A percentile compares a stretch with the other conserved stretches of the same genome.
Conservation (phyloP, 2,113 vertebrate genomes). For the Pelvicachromis taeniatus region DNA sequence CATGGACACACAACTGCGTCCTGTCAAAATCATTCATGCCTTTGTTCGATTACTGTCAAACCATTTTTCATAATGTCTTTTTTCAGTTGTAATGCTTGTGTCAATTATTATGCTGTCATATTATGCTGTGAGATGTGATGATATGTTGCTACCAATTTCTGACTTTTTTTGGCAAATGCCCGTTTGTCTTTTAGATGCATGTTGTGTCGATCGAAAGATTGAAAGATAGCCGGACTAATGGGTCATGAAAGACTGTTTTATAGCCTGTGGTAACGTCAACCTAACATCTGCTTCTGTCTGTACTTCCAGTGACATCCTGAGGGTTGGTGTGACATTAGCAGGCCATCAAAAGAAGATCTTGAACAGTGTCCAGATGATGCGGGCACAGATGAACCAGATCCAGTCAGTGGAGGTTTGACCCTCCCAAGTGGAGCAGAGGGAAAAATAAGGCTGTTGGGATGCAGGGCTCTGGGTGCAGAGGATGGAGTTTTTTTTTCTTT, state of each 20-base stretch:
- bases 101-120: neutral
- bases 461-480: constrained; percentile 32
- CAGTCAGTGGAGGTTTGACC: constrained; percentile 98
- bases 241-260: neutral
- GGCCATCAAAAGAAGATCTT: constrained; percentile 99
- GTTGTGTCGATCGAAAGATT: neutral
- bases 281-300: constrained; percentile 42
- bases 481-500: constrained; percentile 47
- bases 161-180: neutral
- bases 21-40: neutral
- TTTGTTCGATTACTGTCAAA: neutral
- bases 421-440: constrained; percentile 14
- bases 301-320: constrained; percentile 88
- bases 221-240: neutral
- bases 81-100: neutral
- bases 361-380: constrained; percentile 99
- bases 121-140: neutral
- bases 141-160: neutral
- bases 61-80: neutral
- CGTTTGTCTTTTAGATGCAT: neutral
- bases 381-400: constrained; percentile 99
- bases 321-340: constrained; percentile 95
- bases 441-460: constrained; percentile 1
- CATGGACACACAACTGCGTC: neutral
- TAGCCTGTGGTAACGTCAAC: constrained; percentile 6